phyloP scores from a whole-genome alignment of 2,113 vertebrate species.

The Dicrurus megarhynchus region DNA sequence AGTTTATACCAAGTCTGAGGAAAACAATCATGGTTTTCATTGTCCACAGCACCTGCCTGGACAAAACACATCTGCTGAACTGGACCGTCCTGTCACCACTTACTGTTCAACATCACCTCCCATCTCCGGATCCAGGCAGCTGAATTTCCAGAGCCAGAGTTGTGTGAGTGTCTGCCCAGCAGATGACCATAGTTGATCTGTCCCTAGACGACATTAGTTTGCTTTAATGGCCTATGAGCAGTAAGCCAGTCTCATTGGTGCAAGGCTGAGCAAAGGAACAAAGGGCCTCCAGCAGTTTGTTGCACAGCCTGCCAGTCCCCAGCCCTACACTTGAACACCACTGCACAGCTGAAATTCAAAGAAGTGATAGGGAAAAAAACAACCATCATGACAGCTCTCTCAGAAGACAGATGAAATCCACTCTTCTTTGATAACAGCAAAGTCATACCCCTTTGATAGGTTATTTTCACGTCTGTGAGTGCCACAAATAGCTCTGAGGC shows the following conservation, averaged over 20 bases:
- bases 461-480: background rate
- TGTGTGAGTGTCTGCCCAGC: background rate
- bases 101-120: background rate
- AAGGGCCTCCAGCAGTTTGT: background rate
- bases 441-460: background rate
- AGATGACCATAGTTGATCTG: background rate
- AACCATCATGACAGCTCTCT: background rate
- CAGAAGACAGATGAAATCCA: background rate
- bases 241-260: background rate
- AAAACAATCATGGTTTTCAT: background rate
- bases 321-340: background rate
- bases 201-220: background rate
- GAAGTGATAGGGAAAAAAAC: background rate
- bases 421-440: background rate
- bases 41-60: background rate
- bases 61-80: background rate
- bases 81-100: rapidly evolving
- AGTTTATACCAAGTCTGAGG: background rate
- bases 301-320: background rate
- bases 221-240: background rate
- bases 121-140: background rate
- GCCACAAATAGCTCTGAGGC: background rate
- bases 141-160: background rate
- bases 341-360: background rate
- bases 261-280: background rate